Evolutionary conservation across 2,797 vertebrate genomes (phyloP).

Genomic region (Columba guinea): DNA sequence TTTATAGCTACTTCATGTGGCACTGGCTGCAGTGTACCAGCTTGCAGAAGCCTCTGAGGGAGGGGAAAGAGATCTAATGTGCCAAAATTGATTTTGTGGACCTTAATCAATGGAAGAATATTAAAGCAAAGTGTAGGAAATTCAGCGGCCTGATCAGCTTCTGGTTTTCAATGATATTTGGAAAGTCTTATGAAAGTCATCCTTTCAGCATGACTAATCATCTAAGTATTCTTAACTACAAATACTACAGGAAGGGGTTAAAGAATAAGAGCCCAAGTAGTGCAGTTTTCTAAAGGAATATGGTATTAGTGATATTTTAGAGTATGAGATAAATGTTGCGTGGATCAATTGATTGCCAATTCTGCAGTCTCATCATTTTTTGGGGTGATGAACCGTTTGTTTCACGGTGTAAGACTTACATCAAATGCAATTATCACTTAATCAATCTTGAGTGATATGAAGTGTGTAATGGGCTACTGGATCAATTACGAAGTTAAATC

Average conservation of each 20-base stretch:
- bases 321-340: neutral
- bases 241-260: neutral
- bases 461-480: slow-evolving; percentile 6
- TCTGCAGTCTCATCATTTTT: slow-evolving; percentile 45
- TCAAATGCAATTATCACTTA: slow-evolving; percentile 49
- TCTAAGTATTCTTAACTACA: neutral
- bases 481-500: slow-evolving; percentile 52
- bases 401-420: neutral
- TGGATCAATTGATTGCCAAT: neutral
- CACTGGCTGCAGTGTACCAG: neutral
- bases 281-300: neutral
- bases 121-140: neutral
- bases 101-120: neutral
- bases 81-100: neutral
- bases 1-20: neutral
- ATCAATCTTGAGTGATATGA: slow-evolving; percentile 26
- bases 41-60: neutral
- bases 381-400: slow-evolving; percentile 17
- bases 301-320: neutral
- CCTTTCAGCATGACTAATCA: neutral
- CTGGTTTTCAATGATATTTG: neutral
- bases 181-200: neutral
- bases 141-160: neutral
- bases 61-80: neutral
- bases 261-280: neutral